Base-by-base conservation (phyloP, 2,113 vertebrate genomes). In the Picathartes gymnocephalus region DNA sequence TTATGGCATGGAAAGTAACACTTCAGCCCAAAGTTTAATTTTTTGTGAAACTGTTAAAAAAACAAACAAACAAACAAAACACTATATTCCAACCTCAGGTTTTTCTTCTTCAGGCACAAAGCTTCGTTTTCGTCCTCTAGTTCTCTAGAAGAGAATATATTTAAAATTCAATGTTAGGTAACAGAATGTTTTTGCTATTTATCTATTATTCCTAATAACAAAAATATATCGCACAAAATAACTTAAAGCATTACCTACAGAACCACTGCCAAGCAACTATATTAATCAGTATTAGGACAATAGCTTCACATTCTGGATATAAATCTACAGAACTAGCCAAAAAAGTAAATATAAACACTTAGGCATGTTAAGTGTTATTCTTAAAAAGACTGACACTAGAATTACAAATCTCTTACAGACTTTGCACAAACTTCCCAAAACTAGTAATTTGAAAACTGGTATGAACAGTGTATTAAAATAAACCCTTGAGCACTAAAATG, bases 71-170 rank as follows among this genome's bases (percentile, higher is more conserved):
- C 88, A 40, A 90, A 78, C 91, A 95, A 88, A 81, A 90, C 86
- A n/a, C 70, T 62, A 58, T 96, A 96, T 93, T 97, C 98, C 95
- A 98, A 98, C 99, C 99, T 99, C 99, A 39, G 98, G 94, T 96
- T 99, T 99, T 83, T 99, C 99, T 56, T 99, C 99, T 74, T 99
- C 99, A 54, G 98, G 98, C 92, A 99, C 96, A 85, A 98, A 98
- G 86, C 98, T 98, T 97, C 99, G 98, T 97, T 99, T 99, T 97
- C 99, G 98, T 88, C 99, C 99, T 98, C 99, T 98, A 97, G 99
- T 99, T 98, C 99, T 99, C 99, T 99, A 97, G 78, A 97, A 97
- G 62, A 95, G 96, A 97, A 95, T 79, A 96, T 10, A 95, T 93
- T 92, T 92, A 68, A 90, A 95, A 94, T 80, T 93, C 85, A 91